These are phyloP conservation scores for Helicolenus hilgendorfi DNA, from an alignment of 2,797 vertebrate species.

Conservation along the genomic window DNA sequence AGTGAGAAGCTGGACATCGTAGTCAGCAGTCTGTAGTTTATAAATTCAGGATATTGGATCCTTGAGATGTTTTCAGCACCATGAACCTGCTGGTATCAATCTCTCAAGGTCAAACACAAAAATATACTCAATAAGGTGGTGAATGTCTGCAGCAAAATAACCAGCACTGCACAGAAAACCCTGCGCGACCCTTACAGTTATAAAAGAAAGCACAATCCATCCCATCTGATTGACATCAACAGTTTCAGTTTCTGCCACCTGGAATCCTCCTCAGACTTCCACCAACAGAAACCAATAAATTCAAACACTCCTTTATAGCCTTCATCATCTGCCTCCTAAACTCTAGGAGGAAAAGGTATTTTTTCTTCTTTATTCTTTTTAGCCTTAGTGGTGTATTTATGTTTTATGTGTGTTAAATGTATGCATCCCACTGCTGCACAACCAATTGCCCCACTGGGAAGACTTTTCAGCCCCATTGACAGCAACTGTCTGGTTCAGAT, in stretches of 20 bases:
- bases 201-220: neutral
- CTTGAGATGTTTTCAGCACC: conserved; percentile 13
- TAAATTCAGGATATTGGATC: neutral
- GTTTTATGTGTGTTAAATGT: neutral
- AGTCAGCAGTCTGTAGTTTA: neutral
- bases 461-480: conserved; percentile 17
- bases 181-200: neutral
- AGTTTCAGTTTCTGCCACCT: neutral
- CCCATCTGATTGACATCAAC: neutral
- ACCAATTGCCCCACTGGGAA: neutral
- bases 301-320: neutral
- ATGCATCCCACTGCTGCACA: neutral
- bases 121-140: neutral
- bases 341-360: neutral
- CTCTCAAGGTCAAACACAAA: neutral
- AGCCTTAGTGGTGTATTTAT: neutral
- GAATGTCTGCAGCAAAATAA: neutral
- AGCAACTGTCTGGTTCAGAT: neutral
- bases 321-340: neutral
- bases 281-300: neutral
- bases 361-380: neutral
- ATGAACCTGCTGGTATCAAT: neutral
- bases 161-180: neutral
- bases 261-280: neutral
- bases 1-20: neutral